Evolutionary conservation across 2,888 invertebrate species (phyloP).

Genomic region (Bedellia somnulentella): DNA sequence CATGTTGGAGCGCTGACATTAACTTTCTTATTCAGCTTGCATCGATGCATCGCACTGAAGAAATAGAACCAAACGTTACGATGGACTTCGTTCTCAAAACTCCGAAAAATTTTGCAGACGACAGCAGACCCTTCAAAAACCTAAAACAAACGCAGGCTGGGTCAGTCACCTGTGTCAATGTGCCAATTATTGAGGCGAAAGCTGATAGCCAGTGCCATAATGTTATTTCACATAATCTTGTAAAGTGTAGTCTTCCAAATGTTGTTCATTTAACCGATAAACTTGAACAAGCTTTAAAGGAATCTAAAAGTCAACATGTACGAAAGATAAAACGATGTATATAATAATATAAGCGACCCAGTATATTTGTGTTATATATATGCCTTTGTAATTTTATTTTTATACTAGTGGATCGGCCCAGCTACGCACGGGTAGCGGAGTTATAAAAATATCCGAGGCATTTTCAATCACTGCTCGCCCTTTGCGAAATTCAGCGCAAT

Average conservation of each 20-base stretch:
- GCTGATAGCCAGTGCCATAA: conserved; percentile 45
- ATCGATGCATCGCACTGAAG: conserved; percentile 25
- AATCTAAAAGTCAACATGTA: conserved; percentile 60
- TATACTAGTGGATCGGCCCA: no score
- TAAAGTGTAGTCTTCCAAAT: conserved; percentile 61
- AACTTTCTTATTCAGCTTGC: no score
- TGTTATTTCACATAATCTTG: conserved; percentile 30
- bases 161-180: conserved; percentile 12
- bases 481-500: no score
- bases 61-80: conserved; percentile 34
- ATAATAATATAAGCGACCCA: conserved; percentile 13
- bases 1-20: no score
- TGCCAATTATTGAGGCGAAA: conserved; percentile 32
- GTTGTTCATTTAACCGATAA: conserved; percentile 52
- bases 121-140: conserved; percentile 12
- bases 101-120: conserved; percentile 29
- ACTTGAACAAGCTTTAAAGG: conserved; percentile 57
- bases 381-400: not conserved
- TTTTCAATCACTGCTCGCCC: no score
- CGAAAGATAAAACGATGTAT: conserved; percentile 54
- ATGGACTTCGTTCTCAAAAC: conserved; percentile 38
- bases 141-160: conserved; percentile 6
- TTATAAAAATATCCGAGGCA: no score
- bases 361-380: not conserved
- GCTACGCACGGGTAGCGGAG: no score